A percentile compares a stretch with the other conserved stretches of the same genome.
These are phyloP conservation scores for Drosophila ogumai DNA, from an alignment of 1,140 invertebrate species.

Conservation along the genomic window DNA sequence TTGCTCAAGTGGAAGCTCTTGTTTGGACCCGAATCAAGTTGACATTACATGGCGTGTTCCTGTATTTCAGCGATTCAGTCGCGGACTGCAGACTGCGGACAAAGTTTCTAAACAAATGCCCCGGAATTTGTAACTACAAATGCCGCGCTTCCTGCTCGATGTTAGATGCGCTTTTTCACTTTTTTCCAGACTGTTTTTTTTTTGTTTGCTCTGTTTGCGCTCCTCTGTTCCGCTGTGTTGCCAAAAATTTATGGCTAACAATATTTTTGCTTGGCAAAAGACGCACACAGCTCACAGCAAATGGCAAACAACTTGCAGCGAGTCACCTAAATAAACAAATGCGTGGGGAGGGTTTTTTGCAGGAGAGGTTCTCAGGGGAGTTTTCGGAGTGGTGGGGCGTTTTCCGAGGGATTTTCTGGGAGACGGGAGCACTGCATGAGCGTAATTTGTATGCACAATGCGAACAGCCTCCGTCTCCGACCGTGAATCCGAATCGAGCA, in stretches of 20 bases:
- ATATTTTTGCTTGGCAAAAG: conserved; percentile 63
- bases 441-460: conserved; percentile 80
- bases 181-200: conserved; percentile 1
- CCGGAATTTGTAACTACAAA: conserved; percentile 61
- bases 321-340: conserved; percentile 74
- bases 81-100: conserved; percentile 21
- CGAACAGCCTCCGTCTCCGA: conserved; percentile 40
- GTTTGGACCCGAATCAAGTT: conserved; percentile 52
- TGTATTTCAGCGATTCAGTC: conserved; percentile 21
- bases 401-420: conserved; percentile 20
- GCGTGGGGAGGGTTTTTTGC: neutral
- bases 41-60: conserved; percentile 53
- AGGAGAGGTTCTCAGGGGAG: neutral
- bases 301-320: conserved; percentile 72
- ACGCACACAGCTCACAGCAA: conserved; percentile 48
- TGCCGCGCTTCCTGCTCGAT: conserved; percentile 48
- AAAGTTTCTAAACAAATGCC: conserved; percentile 70
- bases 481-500: conserved; percentile 42
- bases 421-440: conserved; percentile 52
- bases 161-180: conserved; percentile 29
- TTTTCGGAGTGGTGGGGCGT: neutral
- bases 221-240: conserved; percentile 50
- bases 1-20: conserved; percentile 51
- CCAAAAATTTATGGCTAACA: conserved; percentile 78
- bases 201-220: conserved; percentile 5